These are phyloP conservation scores for Columba guinea DNA, from an alignment of 2,797 vertebrate species.

Conservation along the genomic window DNA sequence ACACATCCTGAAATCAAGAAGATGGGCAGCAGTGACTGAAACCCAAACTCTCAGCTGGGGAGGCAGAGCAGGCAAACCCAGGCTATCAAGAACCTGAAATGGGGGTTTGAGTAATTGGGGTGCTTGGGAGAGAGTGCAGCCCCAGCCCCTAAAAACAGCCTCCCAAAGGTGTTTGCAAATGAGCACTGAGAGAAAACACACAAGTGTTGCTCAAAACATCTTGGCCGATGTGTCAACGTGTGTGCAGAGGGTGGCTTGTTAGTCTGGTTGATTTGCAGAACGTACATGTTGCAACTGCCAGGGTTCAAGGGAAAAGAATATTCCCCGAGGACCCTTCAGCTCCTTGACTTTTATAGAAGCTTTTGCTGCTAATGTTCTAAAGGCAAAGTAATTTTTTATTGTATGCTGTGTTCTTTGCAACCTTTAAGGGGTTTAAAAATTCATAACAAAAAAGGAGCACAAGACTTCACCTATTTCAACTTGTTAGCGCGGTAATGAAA, in stretches of 20 bases:
- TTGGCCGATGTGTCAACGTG: not conserved
- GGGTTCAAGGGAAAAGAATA: not conserved
- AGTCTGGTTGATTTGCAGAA: not conserved
- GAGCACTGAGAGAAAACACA: not conserved
- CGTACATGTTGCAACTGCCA: not conserved
- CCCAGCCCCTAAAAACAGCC: not conserved
- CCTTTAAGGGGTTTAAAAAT: conserved; percentile 8
- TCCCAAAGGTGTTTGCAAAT: not conserved
- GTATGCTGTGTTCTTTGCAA: not conserved
- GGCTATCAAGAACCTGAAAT: not conserved
- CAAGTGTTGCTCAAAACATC: not conserved
- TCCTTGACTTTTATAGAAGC: not conserved
- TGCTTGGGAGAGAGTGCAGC: conserved; percentile 1
- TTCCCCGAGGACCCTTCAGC: not conserved
- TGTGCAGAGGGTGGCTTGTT: not conserved
- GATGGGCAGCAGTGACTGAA: not conserved
- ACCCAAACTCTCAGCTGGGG: not conserved
- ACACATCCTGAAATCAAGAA: not conserved
- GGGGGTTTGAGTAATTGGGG: not conserved
- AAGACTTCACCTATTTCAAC: not conserved
- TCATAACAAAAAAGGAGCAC: not conserved
- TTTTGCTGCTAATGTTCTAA: not conserved
- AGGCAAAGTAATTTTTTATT: not conserved
- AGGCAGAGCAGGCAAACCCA: not conserved
- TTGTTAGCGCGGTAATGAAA: not conserved